A percentile compares a stretch with the other conserved stretches of the same genome.
Conservation (phyloP, 2,113 vertebrate species). For the Rallus limicola region DNA sequence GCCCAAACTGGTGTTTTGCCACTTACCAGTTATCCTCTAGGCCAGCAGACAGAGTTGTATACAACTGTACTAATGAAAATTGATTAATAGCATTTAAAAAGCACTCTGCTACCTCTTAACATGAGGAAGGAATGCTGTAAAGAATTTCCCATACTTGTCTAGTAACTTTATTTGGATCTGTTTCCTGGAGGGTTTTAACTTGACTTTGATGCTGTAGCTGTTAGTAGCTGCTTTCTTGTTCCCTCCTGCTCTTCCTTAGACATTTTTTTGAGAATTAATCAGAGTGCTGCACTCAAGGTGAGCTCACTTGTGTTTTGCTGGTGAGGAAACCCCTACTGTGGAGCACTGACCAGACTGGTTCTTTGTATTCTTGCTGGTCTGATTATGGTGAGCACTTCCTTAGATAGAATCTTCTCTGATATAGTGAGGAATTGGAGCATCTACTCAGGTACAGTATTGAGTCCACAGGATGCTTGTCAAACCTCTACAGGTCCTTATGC, state of each 20-base stretch:
- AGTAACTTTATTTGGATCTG: background rate
- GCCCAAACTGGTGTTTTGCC: background rate
- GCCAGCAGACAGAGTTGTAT: background rate
- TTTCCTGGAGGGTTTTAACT: background rate
- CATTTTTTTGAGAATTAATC: background rate
- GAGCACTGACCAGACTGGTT: background rate
- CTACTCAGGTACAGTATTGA: background rate
- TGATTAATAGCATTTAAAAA: background rate
- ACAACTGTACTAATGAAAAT: background rate
- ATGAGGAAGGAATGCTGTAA: background rate
- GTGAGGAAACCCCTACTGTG: accelerated
- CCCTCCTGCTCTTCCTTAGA: background rate
- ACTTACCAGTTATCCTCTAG: background rate
- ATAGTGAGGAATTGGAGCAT: background rate
- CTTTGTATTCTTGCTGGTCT: background rate
- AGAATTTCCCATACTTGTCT: background rate
- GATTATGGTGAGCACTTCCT: background rate
- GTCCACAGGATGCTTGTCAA: background rate
- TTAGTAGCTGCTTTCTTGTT: background rate
- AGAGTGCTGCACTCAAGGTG: background rate
- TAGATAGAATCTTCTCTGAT: background rate
- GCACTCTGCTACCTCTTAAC: background rate
- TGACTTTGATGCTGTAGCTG: background rate
- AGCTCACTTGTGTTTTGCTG: background rate
- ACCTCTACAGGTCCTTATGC: background rate